Percentiles rank a stretch among this genome's conserved stretches.
Conservation (phyloP, 2,113 vertebrate genomes). For the Cyanoderma ruficeps region DNA sequence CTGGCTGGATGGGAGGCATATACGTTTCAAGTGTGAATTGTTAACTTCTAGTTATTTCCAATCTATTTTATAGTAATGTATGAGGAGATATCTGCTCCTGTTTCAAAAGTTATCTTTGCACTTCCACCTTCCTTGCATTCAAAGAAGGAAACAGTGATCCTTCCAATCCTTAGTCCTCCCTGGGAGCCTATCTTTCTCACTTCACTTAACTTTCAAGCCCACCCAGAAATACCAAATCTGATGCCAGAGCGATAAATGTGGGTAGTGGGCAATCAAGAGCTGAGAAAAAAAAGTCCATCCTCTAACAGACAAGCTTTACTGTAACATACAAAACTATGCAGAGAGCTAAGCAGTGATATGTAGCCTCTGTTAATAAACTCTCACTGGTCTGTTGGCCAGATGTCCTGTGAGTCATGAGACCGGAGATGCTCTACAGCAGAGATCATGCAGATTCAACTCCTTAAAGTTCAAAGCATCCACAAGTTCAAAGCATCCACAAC, state of each 20-base stretch:
- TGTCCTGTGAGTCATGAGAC: conserved; percentile 1
- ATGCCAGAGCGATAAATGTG: conserved; percentile 27
- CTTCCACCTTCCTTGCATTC: neutral
- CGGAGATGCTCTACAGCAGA: conserved; percentile 45
- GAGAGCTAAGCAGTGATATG: neutral
- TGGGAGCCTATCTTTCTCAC: neutral
- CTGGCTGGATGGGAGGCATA: neutral
- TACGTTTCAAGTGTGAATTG: neutral
- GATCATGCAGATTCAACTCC: conserved; percentile 34
- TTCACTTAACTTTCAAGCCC: conserved; percentile 20
- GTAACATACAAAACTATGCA: neutral
- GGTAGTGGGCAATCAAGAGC: neutral
- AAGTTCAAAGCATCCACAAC: conserved; percentile 56
- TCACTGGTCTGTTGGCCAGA: conserved; percentile 41
- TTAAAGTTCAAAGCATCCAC: conserved; percentile 56
- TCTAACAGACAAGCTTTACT: neutral
- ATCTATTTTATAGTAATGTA: neutral
- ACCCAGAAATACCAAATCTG: conserved; percentile 23
- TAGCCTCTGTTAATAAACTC: conserved; percentile 12
- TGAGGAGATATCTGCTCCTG: neutral
- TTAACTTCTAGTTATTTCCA: neutral
- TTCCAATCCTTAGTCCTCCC: neutral
- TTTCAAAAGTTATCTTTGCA: neutral
- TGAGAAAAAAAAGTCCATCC: neutral
- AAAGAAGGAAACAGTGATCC: neutral